Evolutionary conservation across 37 sponge, comb jelly and placozoan genomes (phyloP), one percentile per base, ranked within the genome.

Genomic region (Diacarnus erythraeanus): DNA sequence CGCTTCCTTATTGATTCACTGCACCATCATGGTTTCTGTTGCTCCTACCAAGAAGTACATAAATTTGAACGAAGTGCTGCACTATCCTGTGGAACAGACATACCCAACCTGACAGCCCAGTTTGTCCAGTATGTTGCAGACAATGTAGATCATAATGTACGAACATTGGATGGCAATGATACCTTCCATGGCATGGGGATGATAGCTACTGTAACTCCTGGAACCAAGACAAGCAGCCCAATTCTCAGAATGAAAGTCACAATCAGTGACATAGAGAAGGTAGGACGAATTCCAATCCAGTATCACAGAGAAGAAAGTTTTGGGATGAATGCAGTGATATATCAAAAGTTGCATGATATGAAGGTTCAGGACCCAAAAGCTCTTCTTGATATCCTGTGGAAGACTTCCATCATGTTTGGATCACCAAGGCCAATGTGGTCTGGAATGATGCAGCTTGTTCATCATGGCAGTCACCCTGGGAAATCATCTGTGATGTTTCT

Each of bases 371-470:
- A 83, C 69, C 75, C 63, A 0, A 65, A 64, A 27, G 76, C 51
- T 17, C 3, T 44, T 75, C 77, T 83, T 8, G 84, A 75, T 42
- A 3, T 83, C 23, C 69, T 54, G 23, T 77, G 61, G 77, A 59
- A 59, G 42, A 59, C 33, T 6, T 77, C 64, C 0, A 33, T 60
- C 40, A 36, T 77, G 61, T 77, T 77, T 40, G 77, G 77, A 63
- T 77, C 64, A 18, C 77, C 64, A 17, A 77, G 77, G 27, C 77
- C 74, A 74, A 51, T 54, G 39, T 74, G 83, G 76, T 82, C 83
- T 56, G 75, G 83, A 60, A 74, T 81, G 82, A 81, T 81, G 82
- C 74, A 81, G 40, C 47, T 81, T 58, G 74, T 72, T 59, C 82
- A 81, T 81, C 41, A 38, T 39, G 75, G 74, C 38, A 59, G 35